Conservation (phyloP, 2,888 invertebrate species). For the Embidobia sp. region DNA sequence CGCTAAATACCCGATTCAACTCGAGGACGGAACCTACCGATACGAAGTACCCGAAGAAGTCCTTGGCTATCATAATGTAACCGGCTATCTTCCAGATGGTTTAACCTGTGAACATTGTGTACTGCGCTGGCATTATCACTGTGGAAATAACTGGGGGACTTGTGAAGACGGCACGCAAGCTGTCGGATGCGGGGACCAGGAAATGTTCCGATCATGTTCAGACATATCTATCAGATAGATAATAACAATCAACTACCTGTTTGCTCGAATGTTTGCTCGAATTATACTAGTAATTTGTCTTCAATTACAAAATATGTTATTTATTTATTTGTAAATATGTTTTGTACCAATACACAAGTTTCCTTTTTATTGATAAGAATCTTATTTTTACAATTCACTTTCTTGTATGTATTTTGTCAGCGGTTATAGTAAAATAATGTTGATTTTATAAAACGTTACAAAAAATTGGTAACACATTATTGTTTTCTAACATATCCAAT, state of each 20-base stretch:
- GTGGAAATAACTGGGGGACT: conserved; percentile 83
- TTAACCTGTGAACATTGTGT: conserved; percentile 83
- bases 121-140: conserved; percentile 83
- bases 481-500: no score
- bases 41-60: conserved; percentile 69
- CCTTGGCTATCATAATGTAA: conserved; percentile 68
- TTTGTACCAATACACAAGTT: not conserved
- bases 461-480: no score
- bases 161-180: conserved; percentile 79
- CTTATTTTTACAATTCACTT: no score
- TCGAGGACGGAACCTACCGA: conserved; percentile 74
- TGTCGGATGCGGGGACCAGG: conserved; percentile 83
- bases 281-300: no score
- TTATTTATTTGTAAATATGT: conserved; percentile 4
- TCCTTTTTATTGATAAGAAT: no score
- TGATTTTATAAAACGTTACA: no score
- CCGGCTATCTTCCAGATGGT: conserved; percentile 79
- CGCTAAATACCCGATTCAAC: conserved; percentile 76
- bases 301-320: no score
- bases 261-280: no score
- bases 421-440: no score
- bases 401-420: no score
- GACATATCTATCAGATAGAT: conserved; percentile 78
- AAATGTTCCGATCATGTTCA: conserved; percentile 83
- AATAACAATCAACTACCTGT: not conserved